Evolutionary conservation across 2,888 invertebrate species (phyloP).

Genomic region (Cerastis leucographa): DNA sequence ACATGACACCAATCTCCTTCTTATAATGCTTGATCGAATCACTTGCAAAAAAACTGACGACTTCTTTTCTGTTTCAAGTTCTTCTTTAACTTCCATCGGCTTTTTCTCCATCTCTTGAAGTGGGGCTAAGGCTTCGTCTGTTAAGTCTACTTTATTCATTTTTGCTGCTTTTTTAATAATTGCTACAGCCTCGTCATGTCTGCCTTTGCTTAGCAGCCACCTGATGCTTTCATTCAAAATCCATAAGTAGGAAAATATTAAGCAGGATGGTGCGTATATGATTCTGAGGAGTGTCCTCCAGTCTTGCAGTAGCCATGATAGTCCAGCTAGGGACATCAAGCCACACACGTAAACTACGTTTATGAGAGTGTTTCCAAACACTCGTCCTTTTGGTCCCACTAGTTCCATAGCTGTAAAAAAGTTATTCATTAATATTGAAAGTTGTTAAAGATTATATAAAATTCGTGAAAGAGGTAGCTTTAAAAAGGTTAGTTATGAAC

Average conservation of each 20-base stretch:
- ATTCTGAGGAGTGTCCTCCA: constrained; percentile 93
- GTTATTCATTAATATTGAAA: neutral
- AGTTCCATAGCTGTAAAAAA: constrained; percentile 92
- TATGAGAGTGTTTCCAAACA: constrained; percentile 93
- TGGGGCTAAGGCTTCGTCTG: constrained; percentile 83
- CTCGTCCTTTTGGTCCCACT: constrained; percentile 94
- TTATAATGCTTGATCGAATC: constrained; percentile 89
- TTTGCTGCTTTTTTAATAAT: constrained; percentile 92
- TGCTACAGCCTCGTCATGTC: constrained; percentile 91
- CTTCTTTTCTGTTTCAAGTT: constrained; percentile 62
- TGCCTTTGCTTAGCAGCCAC: constrained; percentile 94
- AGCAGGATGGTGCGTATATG: constrained; percentile 93
- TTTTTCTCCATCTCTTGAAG: constrained; percentile 78
- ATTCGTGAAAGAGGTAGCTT: neutral
- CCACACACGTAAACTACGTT: constrained; percentile 94
- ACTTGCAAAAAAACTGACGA: constrained; percentile 83
- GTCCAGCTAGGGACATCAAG: constrained; percentile 92
- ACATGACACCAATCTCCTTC: constrained; percentile 91
- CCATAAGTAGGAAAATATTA: constrained; percentile 93
- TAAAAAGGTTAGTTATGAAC: neutral
- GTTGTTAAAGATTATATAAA: neutral
- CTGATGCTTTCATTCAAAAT: constrained; percentile 93
- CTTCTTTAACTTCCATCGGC: constrained; percentile 46
- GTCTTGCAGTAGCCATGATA: constrained; percentile 92
- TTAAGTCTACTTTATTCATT: constrained; percentile 90